A percentile compares a stretch with the other conserved stretches of the same genome.
These are phyloP conservation scores for Rhinichthys klamathensis DNA, from an alignment of 2,113 vertebrate species.

Conservation along the genomic window DNA sequence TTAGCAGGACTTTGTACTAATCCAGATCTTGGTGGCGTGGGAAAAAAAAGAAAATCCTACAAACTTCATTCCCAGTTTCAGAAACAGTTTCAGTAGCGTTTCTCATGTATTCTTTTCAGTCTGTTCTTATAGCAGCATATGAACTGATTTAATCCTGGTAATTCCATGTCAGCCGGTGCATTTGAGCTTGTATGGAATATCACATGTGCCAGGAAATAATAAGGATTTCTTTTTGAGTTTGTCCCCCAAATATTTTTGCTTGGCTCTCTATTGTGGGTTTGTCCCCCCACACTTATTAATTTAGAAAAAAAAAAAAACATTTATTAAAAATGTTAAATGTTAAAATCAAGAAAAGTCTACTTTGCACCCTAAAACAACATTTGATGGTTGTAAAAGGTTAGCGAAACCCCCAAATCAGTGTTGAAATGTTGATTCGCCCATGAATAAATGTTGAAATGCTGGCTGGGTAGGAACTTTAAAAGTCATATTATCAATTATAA, in stretches of 20 bases:
- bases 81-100: background rate
- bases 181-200: too few relatives aligned
- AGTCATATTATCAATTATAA: background rate
- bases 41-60: background rate
- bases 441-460: too few relatives aligned
- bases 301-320: too few relatives aligned
- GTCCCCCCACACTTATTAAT: background rate
- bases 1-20: background rate
- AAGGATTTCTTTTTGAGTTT: background rate
- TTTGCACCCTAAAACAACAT: background rate
- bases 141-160: conserved; percentile 10
- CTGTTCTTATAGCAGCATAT: conserved; percentile 3
- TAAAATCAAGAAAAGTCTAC: background rate
- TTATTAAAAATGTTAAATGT: too few relatives aligned
- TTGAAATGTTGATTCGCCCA: too few relatives aligned
- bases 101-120: background rate
- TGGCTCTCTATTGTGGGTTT: background rate
- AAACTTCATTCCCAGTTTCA: background rate
- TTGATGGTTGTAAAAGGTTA: too few relatives aligned
- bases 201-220: background rate
- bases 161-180: background rate
- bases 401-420: too few relatives aligned
- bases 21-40: background rate
- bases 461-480: background rate
- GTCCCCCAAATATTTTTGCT: background rate